Percentiles rank a stretch among this genome's conserved stretches.
Conservation (phyloP, 2,888 invertebrate genomes). For the Entomobrya proxima region DNA sequence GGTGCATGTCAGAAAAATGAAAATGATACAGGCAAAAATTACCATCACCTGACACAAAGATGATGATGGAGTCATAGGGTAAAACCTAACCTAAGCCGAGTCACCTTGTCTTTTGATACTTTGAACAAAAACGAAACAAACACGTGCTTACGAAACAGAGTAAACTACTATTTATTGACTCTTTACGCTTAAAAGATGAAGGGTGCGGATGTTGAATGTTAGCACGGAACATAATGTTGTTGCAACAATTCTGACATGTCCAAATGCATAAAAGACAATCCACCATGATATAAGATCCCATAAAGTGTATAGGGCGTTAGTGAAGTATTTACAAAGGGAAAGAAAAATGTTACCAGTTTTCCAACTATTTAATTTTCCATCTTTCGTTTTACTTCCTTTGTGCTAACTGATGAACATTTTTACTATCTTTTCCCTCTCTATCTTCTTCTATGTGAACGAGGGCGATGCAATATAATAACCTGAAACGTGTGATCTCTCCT, state of each 20-base stretch:
- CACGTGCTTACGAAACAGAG: not conserved
- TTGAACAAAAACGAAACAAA: not conserved
- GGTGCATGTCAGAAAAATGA: not conserved
- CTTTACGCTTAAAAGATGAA: not conserved
- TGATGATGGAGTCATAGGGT: conserved; percentile 43
- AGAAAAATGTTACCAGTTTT: conserved; percentile 49
- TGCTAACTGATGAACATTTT: not conserved
- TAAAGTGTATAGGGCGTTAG: conserved; percentile 10
- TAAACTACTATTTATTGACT: conserved; percentile 18
- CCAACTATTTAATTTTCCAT: conserved; percentile 57
- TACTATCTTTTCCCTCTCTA: not conserved
- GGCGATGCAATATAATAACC: not conserved
- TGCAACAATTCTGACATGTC: not conserved
- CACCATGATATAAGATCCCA: not conserved
- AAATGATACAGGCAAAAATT: conserved; percentile 20
- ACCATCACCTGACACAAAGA: not conserved
- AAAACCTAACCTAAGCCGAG: conserved; percentile 46
- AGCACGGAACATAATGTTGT: conserved; percentile 17
- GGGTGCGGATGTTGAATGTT: conserved; percentile 16
- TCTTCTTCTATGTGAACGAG: conserved; percentile 1
- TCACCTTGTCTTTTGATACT: conserved; percentile 17
- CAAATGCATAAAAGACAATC: not conserved
- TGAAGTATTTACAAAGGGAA: conserved; percentile 32
- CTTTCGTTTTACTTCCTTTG: conserved; percentile 28
- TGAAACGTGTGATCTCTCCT: conserved; percentile 34